Evolutionary conservation across 2,113 vertebrate species (phyloP).

Genomic region (Lepisosteus osseus): DNA sequence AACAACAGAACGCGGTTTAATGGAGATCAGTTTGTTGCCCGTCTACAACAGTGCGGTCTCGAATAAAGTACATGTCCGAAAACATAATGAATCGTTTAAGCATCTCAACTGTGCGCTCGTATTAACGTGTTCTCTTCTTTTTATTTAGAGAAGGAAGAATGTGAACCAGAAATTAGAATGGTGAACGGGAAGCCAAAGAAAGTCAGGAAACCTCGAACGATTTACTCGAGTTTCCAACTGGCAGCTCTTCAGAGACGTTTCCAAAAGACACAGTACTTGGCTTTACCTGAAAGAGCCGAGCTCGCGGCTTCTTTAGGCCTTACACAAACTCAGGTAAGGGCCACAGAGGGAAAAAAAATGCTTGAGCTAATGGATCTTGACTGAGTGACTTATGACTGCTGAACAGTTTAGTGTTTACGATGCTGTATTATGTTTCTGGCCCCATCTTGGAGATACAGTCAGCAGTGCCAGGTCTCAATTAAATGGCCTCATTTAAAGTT

Average conservation of each 20-base stretch:
- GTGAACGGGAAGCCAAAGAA: constrained; percentile 98
- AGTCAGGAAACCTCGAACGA: constrained; percentile 93
- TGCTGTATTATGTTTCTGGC: no score
- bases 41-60: neutral
- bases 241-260: constrained; percentile 91
- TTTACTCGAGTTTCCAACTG: constrained; percentile 97
- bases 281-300: constrained; percentile 91
- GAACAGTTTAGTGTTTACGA: no score
- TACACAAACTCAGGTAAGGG: constrained; percentile 91
- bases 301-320: constrained; percentile 92
- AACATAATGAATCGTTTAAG: neutral
- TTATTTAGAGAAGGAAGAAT: constrained; percentile 88
- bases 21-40: neutral
- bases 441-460: no score
- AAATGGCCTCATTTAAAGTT: no score
- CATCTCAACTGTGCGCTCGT: neutral
- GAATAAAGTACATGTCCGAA: neutral
- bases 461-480: no score
- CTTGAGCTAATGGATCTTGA: neutral
- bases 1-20: no score
- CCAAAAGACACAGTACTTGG: constrained; percentile 97
- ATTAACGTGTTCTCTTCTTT: constrained; percentile 15
- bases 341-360: neutral
- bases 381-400: no score
- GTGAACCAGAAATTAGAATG: constrained; percentile 92